Evolutionary conservation across 2,888 invertebrate species (phyloP).

Genomic region (Aporophyla lueneburgensis): DNA sequence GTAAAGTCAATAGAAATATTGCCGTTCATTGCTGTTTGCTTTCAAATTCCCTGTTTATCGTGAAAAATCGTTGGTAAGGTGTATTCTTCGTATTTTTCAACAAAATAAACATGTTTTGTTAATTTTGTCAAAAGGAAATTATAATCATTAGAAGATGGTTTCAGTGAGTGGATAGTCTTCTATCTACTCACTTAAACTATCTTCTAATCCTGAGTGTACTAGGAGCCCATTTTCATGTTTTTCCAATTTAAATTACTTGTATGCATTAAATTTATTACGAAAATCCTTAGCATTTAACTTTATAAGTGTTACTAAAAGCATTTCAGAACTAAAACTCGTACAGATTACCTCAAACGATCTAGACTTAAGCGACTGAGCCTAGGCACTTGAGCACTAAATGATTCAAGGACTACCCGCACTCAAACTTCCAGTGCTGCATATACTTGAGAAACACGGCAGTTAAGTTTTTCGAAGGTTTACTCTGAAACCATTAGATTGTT

Average conservation of each 20-base stretch:
- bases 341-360: conserved; percentile 30
- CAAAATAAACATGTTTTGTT: not conserved
- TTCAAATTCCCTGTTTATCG: not conserved
- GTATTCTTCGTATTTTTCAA: not conserved
- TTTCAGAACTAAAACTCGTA: conserved; percentile 39
- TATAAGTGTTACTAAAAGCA: conserved; percentile 35
- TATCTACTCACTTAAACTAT: not conserved
- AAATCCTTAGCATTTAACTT: conserved; percentile 11
- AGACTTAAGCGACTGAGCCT: conserved; percentile 43
- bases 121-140: not conserved
- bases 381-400: conserved; percentile 49
- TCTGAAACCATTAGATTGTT: conserved; percentile 43
- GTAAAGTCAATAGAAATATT: not conserved
- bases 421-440: conserved; percentile 46
- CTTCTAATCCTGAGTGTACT: not conserved
- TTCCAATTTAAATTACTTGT: conserved; percentile 7
- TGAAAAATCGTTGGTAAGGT: not conserved
- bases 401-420: conserved; percentile 54
- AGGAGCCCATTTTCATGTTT: not conserved
- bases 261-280: not conserved
- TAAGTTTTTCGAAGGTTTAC: conserved; percentile 50
- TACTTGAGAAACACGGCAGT: conserved; percentile 31
- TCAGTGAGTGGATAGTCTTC: too few relatives aligned
- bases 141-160: not conserved
- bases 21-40: not conserved